Conservation (phyloP, 2,797 vertebrate species). For the Acrossocheilus wenchowensis region DNA sequence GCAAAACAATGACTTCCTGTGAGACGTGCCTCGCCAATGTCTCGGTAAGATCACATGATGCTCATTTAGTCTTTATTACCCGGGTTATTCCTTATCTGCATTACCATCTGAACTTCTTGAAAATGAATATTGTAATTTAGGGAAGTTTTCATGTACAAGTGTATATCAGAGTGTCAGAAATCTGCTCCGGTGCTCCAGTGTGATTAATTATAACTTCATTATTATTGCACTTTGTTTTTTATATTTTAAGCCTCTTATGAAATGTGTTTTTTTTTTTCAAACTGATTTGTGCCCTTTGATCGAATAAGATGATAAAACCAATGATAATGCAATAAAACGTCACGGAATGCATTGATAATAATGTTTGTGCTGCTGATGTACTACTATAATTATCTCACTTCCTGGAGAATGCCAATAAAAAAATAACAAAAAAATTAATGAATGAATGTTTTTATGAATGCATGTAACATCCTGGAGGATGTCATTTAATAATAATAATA, state of each 20-base stretch:
- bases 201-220: neutral
- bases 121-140: neutral
- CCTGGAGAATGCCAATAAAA: too few species aligned
- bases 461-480: too few species aligned
- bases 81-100: neutral
- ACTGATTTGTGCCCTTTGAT: neutral
- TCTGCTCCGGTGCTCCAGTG: neutral
- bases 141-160: neutral
- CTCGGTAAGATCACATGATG: slow-evolving; percentile 44
- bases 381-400: neutral
- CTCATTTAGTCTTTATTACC: neutral
- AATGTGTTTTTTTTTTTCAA: neutral
- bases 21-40: slow-evolving; percentile 56
- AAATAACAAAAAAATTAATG: too few species aligned
- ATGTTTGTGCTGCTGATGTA: neutral
- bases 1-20: slow-evolving; percentile 47
- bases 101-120: neutral
- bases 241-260: neutral
- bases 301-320: neutral
- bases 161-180: neutral
- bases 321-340: neutral
- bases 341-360: neutral
- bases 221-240: neutral
- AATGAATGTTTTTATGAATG: too few species aligned
- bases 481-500: too few species aligned